Percentiles rank a stretch among this genome's conserved stretches.
Evolutionary conservation across 2,113 vertebrate species (phyloP).

Genomic region (Vanacampus margaritifer): DNA sequence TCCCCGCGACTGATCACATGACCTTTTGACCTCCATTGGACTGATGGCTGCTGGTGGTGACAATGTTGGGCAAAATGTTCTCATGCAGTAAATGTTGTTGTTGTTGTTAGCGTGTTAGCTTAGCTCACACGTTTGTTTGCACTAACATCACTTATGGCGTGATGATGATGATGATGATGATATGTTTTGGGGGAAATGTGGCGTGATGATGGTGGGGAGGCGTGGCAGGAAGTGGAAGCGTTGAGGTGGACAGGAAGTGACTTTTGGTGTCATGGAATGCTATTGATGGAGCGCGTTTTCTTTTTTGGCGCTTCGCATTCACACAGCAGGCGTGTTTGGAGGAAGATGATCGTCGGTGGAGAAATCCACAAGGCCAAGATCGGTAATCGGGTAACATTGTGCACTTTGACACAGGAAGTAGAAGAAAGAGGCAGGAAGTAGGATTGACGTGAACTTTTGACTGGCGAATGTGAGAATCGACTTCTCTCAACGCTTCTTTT

Average conservation of each 20-base stretch:
- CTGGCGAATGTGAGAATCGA: background rate
- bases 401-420: background rate
- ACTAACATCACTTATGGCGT: background rate
- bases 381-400: slow-evolving; percentile 55
- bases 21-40: background rate
- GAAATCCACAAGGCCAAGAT: slow-evolving; percentile 12
- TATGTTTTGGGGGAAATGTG: too few relatives aligned
- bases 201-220: background rate
- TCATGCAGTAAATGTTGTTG: background rate
- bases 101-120: background rate
- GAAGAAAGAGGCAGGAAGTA: background rate
- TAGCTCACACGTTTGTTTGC: background rate
- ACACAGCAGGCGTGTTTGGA: too few relatives aligned
- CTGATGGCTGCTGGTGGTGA: too few relatives aligned
- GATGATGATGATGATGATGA: background rate
- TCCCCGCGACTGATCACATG: background rate
- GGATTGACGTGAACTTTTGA: background rate
- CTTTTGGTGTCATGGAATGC: too few relatives aligned
- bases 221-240: background rate
- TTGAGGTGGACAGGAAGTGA: too few relatives aligned
- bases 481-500: background rate
- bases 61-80: background rate
- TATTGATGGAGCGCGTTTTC: too few relatives aligned
- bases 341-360: background rate
- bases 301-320: too few relatives aligned